phyloP scores from a whole-genome alignment of 64 coral and sea anemone genomes.

The Exaiptasia diaphana region DNA sequence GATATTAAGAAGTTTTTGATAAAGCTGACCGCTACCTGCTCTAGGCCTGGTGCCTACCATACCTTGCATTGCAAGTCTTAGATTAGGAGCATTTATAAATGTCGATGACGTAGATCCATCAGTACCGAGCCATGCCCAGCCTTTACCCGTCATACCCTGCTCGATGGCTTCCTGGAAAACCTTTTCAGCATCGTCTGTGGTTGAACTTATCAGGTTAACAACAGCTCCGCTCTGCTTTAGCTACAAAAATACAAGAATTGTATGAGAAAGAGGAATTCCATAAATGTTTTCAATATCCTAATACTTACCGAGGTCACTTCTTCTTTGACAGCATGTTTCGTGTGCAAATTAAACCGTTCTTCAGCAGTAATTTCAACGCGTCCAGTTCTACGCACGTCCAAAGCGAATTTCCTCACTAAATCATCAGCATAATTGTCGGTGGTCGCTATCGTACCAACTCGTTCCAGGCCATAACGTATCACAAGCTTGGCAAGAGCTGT shows the following conservation, averaged over 20 bases:
- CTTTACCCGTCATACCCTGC: slow-evolving; percentile 95
- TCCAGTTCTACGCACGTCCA: slow-evolving; percentile 64
- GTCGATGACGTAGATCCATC: slow-evolving; percentile 92
- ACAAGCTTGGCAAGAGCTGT: slow-evolving; percentile 57
- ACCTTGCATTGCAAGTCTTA: slow-evolving; percentile 90
- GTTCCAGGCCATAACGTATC: slow-evolving; percentile 57
- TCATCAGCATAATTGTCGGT: slow-evolving; percentile 71
- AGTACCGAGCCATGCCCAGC: slow-evolving; percentile 98
- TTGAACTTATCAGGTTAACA: slow-evolving; percentile 80
- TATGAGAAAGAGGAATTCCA: background rate
- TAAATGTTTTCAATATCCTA: background rate
- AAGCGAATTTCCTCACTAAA: slow-evolving; percentile 67
- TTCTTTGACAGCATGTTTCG: slow-evolving; percentile 57
- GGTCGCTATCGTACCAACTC: slow-evolving; percentile 73
- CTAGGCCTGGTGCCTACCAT: slow-evolving; percentile 97
- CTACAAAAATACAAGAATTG: slow-evolving; percentile 1
- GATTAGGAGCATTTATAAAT: slow-evolving; percentile 81
- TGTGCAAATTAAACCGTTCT: slow-evolving; percentile 73
- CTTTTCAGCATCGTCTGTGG: slow-evolving; percentile 90
- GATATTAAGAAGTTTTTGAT: slow-evolving; percentile 60
- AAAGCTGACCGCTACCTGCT: slow-evolving; percentile 64
- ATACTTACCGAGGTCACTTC: slow-evolving; percentile 51
- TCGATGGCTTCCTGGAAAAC: slow-evolving; percentile 95
- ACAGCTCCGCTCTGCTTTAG: slow-evolving; percentile 63
- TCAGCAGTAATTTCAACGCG: slow-evolving; percentile 66